These are phyloP conservation scores for Aptenodytes forsteri DNA, from an alignment of 2,113 vertebrate species.

Conservation along the genomic window DNA sequence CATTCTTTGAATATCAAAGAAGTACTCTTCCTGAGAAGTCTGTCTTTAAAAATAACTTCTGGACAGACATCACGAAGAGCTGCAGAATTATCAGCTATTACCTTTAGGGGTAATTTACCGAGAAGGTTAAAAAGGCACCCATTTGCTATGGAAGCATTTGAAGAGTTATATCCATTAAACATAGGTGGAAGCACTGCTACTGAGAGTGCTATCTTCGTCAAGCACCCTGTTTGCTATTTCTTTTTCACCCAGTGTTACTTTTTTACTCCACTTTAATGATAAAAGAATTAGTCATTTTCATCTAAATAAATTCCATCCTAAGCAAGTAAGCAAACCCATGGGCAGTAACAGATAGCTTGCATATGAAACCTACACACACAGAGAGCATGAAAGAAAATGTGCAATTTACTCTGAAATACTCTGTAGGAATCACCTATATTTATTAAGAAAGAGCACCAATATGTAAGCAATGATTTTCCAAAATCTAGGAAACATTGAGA, in stretches of 20 bases:
- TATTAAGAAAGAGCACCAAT: not conserved
- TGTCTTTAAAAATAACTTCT: not conserved
- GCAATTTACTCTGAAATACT: not conserved
- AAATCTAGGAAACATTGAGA: not conserved
- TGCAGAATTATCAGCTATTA: not conserved
- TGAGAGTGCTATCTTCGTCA: not conserved
- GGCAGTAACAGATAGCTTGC: not conserved
- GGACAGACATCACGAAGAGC: not conserved
- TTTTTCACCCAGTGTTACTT: not conserved
- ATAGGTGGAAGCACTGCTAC: not conserved
- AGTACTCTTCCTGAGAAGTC: not conserved
- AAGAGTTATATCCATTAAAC: conserved; percentile 34
- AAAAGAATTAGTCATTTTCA: not conserved
- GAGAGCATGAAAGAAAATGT: not conserved
- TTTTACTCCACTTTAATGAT: not conserved
- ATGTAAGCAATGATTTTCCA: not conserved
- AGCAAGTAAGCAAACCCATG: not conserved
- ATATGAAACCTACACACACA: not conserved
- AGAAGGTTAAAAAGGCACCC: not conserved
- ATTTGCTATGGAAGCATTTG: conserved; percentile 6
- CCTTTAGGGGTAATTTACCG: not conserved
- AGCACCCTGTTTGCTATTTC: not conserved
- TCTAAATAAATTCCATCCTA: not conserved
- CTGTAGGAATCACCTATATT: not conserved
- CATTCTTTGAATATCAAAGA: not conserved